Evolutionary conservation across 2,113 vertebrate genomes (phyloP).

Genomic region (Laticauda laticaudata): DNA sequence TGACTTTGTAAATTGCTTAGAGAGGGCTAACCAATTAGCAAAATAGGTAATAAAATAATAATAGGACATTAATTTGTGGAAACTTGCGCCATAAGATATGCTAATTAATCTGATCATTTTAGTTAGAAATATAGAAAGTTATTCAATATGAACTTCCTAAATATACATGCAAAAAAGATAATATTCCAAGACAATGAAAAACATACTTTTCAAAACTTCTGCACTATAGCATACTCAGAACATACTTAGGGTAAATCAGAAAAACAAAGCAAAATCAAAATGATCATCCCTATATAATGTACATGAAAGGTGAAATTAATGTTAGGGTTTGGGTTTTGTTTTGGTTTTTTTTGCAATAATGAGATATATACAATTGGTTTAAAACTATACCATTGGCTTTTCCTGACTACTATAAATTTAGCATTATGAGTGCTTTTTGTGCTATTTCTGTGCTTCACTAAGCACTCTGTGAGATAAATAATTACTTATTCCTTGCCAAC

Average conservation of each 20-base stretch:
- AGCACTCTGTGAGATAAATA: conserved; percentile 31
- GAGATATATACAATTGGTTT: not conserved
- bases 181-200: not conserved
- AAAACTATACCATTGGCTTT: not conserved
- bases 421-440: not conserved
- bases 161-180: not conserved
- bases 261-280: not conserved
- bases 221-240: not conserved
- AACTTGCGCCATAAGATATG: not conserved
- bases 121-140: not conserved
- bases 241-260: not conserved
- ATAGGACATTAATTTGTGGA: not conserved
- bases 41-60: not conserved
- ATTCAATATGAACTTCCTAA: not conserved
- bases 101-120: not conserved
- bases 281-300: not conserved
- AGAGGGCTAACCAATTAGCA: not conserved
- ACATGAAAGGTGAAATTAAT: not conserved
- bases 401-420: conserved; percentile 7
- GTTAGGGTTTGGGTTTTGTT: not conserved
- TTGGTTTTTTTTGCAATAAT: not conserved
- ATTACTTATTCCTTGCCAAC: conserved; percentile 4
- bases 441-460: conserved; percentile 15
- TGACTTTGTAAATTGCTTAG: too few species aligned
- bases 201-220: not conserved